phyloP scores from a whole-genome alignment of 2,888 invertebrate genomes.

The Cristatella mucedo region DNA sequence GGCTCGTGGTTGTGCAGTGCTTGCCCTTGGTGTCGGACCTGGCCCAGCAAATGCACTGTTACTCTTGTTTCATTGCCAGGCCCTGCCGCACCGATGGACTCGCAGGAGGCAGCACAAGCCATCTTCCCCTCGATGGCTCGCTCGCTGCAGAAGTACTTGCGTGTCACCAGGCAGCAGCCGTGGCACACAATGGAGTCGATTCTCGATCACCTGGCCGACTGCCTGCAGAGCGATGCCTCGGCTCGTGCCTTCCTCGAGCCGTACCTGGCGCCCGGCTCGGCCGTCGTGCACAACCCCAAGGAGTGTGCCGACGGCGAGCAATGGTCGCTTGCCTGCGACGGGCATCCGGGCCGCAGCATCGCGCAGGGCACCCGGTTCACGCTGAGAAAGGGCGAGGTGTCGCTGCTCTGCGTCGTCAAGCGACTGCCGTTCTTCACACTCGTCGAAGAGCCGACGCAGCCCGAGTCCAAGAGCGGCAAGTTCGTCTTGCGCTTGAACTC shows the following conservation, averaged over 20 bases:
- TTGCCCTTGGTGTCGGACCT: too few relatives aligned
- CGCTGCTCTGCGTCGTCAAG: constrained; percentile 68
- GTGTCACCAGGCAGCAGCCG: constrained; percentile 87
- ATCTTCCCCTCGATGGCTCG: constrained; percentile 92
- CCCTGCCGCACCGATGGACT: constrained; percentile 71
- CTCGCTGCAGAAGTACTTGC: constrained; percentile 83
- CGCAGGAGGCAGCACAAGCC: constrained; percentile 88
- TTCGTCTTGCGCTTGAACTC: constrained; percentile 84
- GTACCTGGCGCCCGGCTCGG: constrained; percentile 69
- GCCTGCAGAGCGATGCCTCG: constrained; percentile 78
- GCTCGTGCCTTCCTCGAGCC: constrained; percentile 87
- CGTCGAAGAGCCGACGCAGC: constrained; percentile 86
- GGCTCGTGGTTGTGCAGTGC: too few relatives aligned
- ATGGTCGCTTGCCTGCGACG: constrained; percentile 89
- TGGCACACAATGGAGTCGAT: constrained; percentile 86
- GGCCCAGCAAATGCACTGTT: too few relatives aligned
- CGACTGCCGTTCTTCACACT: constrained; percentile 81
- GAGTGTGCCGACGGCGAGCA: constrained; percentile 50
- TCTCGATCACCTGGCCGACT: constrained; percentile 70
- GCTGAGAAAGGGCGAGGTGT: constrained; percentile 67
- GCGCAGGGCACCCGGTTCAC: constrained; percentile 72
- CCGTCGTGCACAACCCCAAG: constrained; percentile 51
- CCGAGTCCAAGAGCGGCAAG: constrained; percentile 82
- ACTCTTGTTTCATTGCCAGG: constrained; percentile 18
- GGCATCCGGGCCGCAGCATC: constrained; percentile 68